Evolutionary conservation across 1,140 invertebrate species (phyloP), one percentile per base, ranked within the genome.

Genomic region (Zaprionus lachaisei): DNA sequence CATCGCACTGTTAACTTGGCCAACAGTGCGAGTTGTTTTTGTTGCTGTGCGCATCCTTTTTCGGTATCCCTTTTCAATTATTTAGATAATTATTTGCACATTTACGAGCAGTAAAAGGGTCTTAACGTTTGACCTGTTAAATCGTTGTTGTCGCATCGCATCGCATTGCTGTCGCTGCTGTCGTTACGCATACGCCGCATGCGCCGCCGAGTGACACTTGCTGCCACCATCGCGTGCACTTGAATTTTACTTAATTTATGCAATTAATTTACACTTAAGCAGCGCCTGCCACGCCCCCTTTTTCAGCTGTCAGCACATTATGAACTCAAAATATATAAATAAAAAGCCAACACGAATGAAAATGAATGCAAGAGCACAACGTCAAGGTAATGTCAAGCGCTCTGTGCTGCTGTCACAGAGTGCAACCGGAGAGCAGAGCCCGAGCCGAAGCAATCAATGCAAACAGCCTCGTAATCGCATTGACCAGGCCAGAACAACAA

Each of bases 71-170:
- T 89, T 89, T 82, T 90, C 81, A 75, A 90, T 90, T 85, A 90
- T 90, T 90, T 90, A 82, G 85, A 90, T 85, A 85, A 90, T 90
- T 90, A 85, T 90, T 89, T 90, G 81, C 83, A 77, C 76, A 81
- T 79, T 83, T 72, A 82, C 79, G 63, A 70, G 37, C 57, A 54
- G 51, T 34, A 54, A 49, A 81, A 56, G 31, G 37, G 11, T 17
- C 57, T 49, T 41, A 26, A 56, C 51, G 63, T 34, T 51, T 73
- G 51, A 66, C 14, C 56, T 73, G 62, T 67, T 57, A 67, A 58
- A 56, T 51, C 31, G 24, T 17, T 57, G 37, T 17, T 31, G 14
- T 38, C 38, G 66, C 72, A 79, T 72, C 31, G 9, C 9, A 34
- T 34, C 9, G 31, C 9, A 11, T 34, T 7, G 9, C 31, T 17